Base-by-base conservation (phyloP, 1,140 invertebrate genomes). In the Sminthurides bifidus region DNA sequence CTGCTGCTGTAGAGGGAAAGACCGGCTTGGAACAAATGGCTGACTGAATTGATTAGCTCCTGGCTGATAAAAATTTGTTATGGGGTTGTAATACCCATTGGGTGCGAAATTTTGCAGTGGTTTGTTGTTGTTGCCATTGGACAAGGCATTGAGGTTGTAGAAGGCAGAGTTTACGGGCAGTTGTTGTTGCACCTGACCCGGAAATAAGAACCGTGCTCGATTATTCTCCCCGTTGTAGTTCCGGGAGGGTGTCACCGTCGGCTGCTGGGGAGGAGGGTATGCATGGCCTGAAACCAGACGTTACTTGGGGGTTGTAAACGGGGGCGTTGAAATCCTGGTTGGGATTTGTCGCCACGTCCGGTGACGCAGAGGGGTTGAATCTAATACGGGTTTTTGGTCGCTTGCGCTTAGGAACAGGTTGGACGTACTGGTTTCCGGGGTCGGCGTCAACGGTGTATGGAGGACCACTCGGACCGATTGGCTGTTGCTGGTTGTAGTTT, bases 11-110 rank as follows among this genome's bases (percentile, higher is more conserved):
- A 15, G 29, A 19, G 29, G 40, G 27, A n/a, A 60, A 23, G 24
- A 56, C 35, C 27, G 49, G 23, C 54, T 60, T 21, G 41, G 54
- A 17, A 51, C 27, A 29, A 57, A 57, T 4, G 31, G 45, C 12
- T 30, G 33, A 24, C n/a, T 33, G 23, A 24, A 40, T 24, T 45
- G 21, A n/a, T 19, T 35, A 1, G 12, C 41, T 4, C 59, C 23
- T 10, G 59, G 55, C 21, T 57, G 59, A 26, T 56, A 31, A 35
- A 61, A 65, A 21, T 65, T 60, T 5, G 59, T 59, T 24, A 65
- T 57, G 1, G 63, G 63, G 14, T 56, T 59, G 43, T 61, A 65
- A 49, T 65, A 65, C 2, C 63, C 63, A 19, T 57, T 50, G 3
- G 51, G 56, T 6, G 19, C 46, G 24, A 49, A 49, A 49, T 5